These are phyloP conservation scores for Metellina segmentata DNA, from an alignment of 2,888 invertebrate species.

Conservation along the genomic window DNA sequence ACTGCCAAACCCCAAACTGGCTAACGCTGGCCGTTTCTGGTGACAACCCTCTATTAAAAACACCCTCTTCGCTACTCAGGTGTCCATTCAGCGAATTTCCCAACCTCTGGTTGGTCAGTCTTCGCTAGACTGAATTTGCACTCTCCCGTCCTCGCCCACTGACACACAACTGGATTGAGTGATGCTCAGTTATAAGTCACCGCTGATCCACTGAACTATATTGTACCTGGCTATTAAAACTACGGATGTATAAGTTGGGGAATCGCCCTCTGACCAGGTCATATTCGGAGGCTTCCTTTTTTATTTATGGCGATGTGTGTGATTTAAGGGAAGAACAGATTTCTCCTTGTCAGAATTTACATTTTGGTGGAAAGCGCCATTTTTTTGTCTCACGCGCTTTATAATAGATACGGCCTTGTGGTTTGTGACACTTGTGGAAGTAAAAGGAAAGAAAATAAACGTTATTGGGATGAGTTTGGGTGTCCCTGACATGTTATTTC, in stretches of 20 bases:
- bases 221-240: slow-evolving; percentile 21
- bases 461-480: background rate
- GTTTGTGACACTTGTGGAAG: background rate
- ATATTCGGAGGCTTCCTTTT: slow-evolving; percentile 2
- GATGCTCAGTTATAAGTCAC: slow-evolving; percentile 51
- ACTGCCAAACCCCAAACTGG: background rate
- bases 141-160: slow-evolving; percentile 23
- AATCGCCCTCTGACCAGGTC: slow-evolving; percentile 53
- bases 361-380: background rate
- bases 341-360: background rate
- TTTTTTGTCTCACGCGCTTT: background rate
- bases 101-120: slow-evolving; percentile 17
- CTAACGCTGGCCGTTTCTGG: background rate
- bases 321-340: background rate
- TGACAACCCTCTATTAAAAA: background rate
- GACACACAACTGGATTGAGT: slow-evolving; percentile 26
- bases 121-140: background rate
- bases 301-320: background rate
- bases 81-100: slow-evolving; percentile 30
- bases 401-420: background rate
- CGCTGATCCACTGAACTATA: slow-evolving; percentile 69
- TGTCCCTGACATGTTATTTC: background rate
- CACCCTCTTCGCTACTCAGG: background rate
- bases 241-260: slow-evolving; percentile 8
- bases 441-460: too few species aligned